phyloP scores from a whole-genome alignment of 2,888 invertebrate genomes.

The Andricus curvator region DNA sequence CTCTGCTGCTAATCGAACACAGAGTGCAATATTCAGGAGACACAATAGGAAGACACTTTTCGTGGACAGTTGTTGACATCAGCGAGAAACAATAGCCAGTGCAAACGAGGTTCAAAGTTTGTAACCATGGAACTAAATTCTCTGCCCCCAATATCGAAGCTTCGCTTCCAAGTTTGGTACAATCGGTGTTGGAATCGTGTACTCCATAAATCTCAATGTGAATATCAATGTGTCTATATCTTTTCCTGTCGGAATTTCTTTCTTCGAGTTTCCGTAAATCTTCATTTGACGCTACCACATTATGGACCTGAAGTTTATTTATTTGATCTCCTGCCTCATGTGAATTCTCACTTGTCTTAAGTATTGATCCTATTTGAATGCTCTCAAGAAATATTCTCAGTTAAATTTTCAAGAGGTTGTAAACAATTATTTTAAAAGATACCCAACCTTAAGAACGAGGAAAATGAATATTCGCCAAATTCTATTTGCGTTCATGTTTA shows the following conservation, averaged over 20 bases:
- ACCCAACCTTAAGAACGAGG: no score
- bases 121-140: background rate
- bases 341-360: background rate
- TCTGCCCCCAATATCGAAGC: background rate
- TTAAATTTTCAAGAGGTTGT: no score
- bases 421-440: no score
- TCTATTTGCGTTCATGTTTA: no score
- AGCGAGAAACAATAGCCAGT: slow-evolving; percentile 1
- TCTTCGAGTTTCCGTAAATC: slow-evolving; percentile 18
- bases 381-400: no score
- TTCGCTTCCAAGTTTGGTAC: background rate
- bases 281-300: slow-evolving; percentile 23
- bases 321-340: slow-evolving; percentile 19
- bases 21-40: background rate
- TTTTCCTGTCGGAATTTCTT: slow-evolving; percentile 16
- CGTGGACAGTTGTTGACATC: slow-evolving; percentile 13
- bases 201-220: slow-evolving; percentile 33
- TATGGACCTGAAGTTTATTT: slow-evolving; percentile 9
- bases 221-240: slow-evolving; percentile 7
- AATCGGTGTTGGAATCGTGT: slow-evolving; percentile 27
- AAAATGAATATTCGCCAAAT: no score
- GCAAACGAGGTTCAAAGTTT: background rate
- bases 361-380: no score
- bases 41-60: slow-evolving; percentile 10
- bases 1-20: background rate